Conservation (phyloP, 2,113 vertebrate species). For the Neolamprologus ventralis region DNA sequence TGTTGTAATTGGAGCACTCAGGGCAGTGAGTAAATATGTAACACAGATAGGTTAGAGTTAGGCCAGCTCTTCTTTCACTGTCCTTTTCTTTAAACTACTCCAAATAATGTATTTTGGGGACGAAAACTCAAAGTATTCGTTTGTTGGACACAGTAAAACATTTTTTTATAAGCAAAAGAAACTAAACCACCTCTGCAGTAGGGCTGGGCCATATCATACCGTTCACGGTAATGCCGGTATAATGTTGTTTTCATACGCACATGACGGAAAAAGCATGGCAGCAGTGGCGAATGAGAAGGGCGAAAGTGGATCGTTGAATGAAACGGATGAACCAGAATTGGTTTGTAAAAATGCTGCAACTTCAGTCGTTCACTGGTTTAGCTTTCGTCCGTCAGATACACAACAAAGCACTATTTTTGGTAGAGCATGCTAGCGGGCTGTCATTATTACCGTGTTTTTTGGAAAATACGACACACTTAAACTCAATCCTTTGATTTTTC, state of each 20-base stretch:
- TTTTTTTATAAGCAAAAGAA: not conserved
- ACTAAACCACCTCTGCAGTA: not conserved
- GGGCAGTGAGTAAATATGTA: not conserved
- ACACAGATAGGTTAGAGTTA: not conserved
- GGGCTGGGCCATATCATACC: not conserved
- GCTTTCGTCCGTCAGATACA: not conserved
- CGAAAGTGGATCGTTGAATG: not conserved
- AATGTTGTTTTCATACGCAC: too few relatives aligned
- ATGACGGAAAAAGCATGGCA: not conserved
- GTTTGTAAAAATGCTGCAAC: not conserved
- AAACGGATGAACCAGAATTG: not conserved
- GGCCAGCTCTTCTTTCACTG: not conserved
- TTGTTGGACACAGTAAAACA: not conserved
- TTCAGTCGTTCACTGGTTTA: not conserved
- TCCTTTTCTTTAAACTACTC: not conserved
- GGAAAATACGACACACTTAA: too few relatives aligned
- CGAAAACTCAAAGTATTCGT: not conserved
- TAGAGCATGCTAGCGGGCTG: accelerated
- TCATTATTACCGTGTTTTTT: not conserved
- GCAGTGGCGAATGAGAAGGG: not conserved
- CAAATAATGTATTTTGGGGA: not conserved
- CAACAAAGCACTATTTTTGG: not conserved
- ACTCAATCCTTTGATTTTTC: too few relatives aligned
- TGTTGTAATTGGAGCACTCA: not conserved
- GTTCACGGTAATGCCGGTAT: accelerated